phyloP scores from a whole-genome alignment of 2,888 invertebrate species.

The Heteropelma amictum region DNA sequence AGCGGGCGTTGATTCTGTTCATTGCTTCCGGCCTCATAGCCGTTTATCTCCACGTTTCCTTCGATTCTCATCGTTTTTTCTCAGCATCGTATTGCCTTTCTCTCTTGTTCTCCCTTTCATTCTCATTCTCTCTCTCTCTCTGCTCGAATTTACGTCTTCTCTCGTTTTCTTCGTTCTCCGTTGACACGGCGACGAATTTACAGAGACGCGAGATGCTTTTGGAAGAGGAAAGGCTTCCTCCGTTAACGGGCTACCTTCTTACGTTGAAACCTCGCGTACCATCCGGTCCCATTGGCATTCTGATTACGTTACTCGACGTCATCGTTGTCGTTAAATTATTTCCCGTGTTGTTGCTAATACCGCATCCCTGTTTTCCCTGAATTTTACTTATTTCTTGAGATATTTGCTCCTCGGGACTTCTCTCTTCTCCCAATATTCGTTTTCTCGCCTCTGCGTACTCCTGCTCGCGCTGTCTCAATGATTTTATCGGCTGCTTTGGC shows the following conservation, averaged over 20 bases:
- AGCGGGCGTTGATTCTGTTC: slow-evolving; percentile 40
- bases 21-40: slow-evolving; percentile 54
- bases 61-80: too few species aligned
- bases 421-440: slow-evolving; percentile 92
- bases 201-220: slow-evolving; percentile 68
- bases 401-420: slow-evolving; percentile 85
- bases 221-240: slow-evolving; percentile 63
- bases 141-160: neutral
- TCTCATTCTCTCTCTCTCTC: slow-evolving; percentile 2
- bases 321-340: neutral
- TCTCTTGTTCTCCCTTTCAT: neutral
- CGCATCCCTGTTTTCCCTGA: slow-evolving; percentile 70
- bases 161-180: slow-evolving; percentile 34
- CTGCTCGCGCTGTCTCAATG: slow-evolving; percentile 92
- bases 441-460: slow-evolving; percentile 95
- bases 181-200: slow-evolving; percentile 61
- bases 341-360: slow-evolving; percentile 35
- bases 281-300: slow-evolving; percentile 89
- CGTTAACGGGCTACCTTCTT: slow-evolving; percentile 81
- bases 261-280: slow-evolving; percentile 86
- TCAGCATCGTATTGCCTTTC: too few species aligned
- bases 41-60: slow-evolving; percentile 23
- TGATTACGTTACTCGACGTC: slow-evolving; percentile 79
- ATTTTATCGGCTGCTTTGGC: slow-evolving; percentile 87
- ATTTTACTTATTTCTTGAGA: slow-evolving; percentile 74